Percentiles rank a stretch among this genome's conserved stretches.
Conservation (phyloP, 1,140 invertebrate genomes). For the Sitobion miscanthi region DNA sequence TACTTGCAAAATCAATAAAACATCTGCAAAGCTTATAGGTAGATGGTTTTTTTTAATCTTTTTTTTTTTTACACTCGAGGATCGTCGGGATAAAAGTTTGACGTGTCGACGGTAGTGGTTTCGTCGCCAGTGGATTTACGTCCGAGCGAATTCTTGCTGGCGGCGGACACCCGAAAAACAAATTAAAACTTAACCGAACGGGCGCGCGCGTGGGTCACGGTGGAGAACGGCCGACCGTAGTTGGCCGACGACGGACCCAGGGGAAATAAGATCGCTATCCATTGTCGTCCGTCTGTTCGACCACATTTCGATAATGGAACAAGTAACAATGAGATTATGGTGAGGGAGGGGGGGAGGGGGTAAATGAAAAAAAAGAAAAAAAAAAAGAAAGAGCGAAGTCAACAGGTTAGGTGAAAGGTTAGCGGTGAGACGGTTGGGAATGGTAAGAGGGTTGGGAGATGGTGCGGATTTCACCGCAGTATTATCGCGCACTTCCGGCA, state of each 20-base stretch:
- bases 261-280: constrained; percentile 43
- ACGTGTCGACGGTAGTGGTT: background rate
- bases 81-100: background rate
- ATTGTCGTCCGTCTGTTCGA: constrained; percentile 26
- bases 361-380: background rate
- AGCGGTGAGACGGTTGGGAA: background rate
- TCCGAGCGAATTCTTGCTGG: background rate
- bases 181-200: constrained; percentile 36
- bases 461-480: background rate
- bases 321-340: background rate
- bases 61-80: background rate
- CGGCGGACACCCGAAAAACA: constrained; percentile 17
- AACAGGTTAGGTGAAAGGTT: background rate
- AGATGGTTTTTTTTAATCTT: background rate
- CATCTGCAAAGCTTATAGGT: background rate
- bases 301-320: constrained; percentile 46
- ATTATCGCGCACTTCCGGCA: background rate
- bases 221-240: background rate
- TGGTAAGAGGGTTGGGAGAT: background rate
- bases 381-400: background rate
- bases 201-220: background rate
- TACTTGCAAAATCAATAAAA: background rate
- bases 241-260: background rate
- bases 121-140: background rate
- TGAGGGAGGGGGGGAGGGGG: background rate